phyloP scores from a whole-genome alignment of 2,888 invertebrate genomes.

The Reticulitermes lucifugus region DNA sequence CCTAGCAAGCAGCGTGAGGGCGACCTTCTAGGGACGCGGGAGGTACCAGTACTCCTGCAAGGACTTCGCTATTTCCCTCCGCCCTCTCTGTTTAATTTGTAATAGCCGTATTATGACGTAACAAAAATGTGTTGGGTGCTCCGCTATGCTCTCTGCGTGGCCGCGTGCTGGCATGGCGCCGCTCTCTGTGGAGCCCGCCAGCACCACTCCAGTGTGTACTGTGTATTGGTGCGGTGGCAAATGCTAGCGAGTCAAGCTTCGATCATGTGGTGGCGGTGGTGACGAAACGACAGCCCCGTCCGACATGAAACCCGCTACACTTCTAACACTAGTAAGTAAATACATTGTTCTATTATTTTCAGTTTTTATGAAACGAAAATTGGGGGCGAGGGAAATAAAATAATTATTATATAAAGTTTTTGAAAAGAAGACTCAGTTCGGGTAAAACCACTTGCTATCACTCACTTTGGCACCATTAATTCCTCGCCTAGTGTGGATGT shows the following conservation, averaged over 20 bases:
- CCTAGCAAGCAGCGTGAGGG: not conserved
- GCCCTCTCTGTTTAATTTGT: not conserved
- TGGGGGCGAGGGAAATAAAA: too few species aligned
- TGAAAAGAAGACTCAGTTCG: too few species aligned
- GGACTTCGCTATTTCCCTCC: not conserved
- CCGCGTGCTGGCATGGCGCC: not conserved
- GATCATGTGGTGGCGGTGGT: constrained; percentile 5
- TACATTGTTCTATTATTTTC: not conserved
- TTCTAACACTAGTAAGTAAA: not conserved
- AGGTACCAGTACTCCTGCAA: not conserved
- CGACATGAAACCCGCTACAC: constrained; percentile 1
- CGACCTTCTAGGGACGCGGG: constrained; percentile 9
- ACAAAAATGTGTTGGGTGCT: not conserved
- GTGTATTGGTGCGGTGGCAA: not conserved
- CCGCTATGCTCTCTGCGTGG: constrained; percentile 16
- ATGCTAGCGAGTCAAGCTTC: not conserved
- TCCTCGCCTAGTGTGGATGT: too few species aligned
- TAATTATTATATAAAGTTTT: too few species aligned
- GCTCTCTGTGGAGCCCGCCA: not conserved
- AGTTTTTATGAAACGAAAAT: too few species aligned
- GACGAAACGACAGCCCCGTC: not conserved
- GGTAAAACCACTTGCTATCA: too few species aligned
- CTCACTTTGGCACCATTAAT: too few species aligned
- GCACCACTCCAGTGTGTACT: not conserved
- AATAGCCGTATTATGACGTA: constrained; percentile 9